Percentiles rank a stretch among this genome's conserved stretches.
Evolutionary conservation across 2,113 vertebrate genomes (phyloP).

Genomic region (Jacana jacana): DNA sequence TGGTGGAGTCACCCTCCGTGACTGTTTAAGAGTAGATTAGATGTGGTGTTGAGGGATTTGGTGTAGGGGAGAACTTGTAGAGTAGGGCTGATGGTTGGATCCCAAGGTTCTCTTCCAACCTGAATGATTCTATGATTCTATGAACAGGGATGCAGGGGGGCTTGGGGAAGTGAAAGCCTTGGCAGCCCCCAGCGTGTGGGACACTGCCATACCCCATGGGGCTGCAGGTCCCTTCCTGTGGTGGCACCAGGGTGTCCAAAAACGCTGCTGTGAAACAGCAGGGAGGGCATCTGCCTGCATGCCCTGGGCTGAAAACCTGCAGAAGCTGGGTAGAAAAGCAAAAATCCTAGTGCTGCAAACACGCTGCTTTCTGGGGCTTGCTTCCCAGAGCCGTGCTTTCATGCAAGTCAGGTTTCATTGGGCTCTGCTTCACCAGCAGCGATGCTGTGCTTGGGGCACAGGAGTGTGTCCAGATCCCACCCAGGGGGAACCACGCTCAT

Average conservation of each 20-base stretch:
- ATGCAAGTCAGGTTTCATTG: neutral
- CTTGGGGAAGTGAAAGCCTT: neutral
- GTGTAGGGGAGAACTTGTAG: too few relatives aligned
- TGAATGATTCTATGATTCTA: too few relatives aligned
- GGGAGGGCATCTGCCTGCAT: neutral
- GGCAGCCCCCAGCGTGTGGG: accelerated
- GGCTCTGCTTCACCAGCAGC: neutral
- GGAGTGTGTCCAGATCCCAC: accelerated
- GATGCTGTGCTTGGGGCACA: accelerated
- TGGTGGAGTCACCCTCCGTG: too few relatives aligned
- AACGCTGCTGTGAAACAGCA: neutral
- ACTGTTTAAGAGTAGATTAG: too few relatives aligned
- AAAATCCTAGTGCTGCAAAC: neutral
- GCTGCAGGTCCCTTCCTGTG: neutral
- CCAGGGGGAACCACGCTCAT: accelerated
- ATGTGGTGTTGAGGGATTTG: too few relatives aligned
- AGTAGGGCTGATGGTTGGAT: too few relatives aligned
- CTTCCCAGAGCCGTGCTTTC: accelerated
- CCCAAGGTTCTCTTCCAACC: too few relatives aligned
- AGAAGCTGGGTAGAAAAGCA: neutral
- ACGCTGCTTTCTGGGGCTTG: neutral
- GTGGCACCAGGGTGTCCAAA: neutral
- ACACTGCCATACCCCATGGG: neutral
- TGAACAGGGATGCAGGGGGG: accelerated
- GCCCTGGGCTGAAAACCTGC: neutral